Base-by-base conservation (phyloP, 2,113 vertebrate species). In the Megaceryle torquata region DNA sequence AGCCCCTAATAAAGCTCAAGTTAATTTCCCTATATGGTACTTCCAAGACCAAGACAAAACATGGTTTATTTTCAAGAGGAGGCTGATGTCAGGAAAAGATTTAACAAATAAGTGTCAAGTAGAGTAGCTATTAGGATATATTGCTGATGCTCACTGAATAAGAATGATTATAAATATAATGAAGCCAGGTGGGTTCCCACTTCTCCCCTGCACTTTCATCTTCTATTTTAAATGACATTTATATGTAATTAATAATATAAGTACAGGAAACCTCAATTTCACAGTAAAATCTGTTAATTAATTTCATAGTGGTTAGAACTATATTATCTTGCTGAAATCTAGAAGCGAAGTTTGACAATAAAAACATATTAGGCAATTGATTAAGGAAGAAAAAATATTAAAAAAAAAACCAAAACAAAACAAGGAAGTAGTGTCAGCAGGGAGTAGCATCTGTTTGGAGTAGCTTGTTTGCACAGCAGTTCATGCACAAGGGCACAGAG, bases 361-460 rank as follows among this genome's bases (percentile, higher is more conserved):
- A 82, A 84, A 61, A n/a, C 31, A 1, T 14, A 56, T 56, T 56
- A 51, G 11, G 31, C 6, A 46, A 50, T 6, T 50, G 17, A 35
- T 54, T 72, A 37, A 5, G 16, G 44, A 87, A 65, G 13, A 24
- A 83, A 68, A 25, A 24, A 8, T 64, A 18, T n/a, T 19, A 59
- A 35, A 69, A 48, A 18, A 39, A 46, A 68, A 14, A 15, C 37
- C 7, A 37, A 37, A 37, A 37, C 37, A 37, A 37, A 37, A 37
- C 37, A 3, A 33, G 2, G 18, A 11, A 46, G 4, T 6, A 8
- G 5, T 1, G 1, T 54, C 56, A 70, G 6, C 3, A 29, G 3
- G 15, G 11, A 51, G 4, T 6, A 9, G 8, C 1, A 2, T 39
- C 31, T 33, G 2, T 9, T 51, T 15, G 31, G 12, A 65, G 5